These are phyloP conservation scores for Coregonus clupeaformis DNA, from an alignment of 2,113 vertebrate species.

Conservation along the genomic window DNA sequence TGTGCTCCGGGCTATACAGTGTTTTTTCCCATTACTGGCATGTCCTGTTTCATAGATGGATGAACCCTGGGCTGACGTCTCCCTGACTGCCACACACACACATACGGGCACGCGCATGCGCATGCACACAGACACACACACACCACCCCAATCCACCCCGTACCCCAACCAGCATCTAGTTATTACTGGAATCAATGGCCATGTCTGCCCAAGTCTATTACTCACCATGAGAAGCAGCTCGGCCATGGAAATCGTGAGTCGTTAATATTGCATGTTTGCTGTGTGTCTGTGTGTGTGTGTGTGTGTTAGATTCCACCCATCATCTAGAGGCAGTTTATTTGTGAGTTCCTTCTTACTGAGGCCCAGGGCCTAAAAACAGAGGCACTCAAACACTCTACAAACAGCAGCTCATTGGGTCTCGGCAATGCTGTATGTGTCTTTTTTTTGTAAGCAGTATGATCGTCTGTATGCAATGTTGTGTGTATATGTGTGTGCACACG, in stretches of 20 bases:
- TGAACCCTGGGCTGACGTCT: conserved; percentile 74
- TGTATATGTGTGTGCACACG: neutral
- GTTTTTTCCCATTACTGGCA: conserved; percentile 81
- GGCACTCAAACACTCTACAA: too few relatives aligned
- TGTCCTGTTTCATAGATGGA: conserved; percentile 80
- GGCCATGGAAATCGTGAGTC: neutral
- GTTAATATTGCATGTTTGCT: neutral
- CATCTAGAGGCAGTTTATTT: neutral
- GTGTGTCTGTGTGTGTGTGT: conserved; percentile 4
- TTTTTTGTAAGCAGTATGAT: neutral
- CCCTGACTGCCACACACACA: conserved; percentile 53
- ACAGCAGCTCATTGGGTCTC: too few relatives aligned
- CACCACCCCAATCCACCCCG: conserved; percentile 47
- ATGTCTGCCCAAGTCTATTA: conserved; percentile 70
- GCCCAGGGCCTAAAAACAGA: too few relatives aligned
- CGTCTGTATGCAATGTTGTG: conserved; percentile 52
- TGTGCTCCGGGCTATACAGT: conserved; percentile 76
- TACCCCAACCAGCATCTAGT: conserved; percentile 17
- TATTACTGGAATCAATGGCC: conserved; percentile 74
- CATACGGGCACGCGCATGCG: neutral
- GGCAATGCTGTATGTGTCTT: too few relatives aligned
- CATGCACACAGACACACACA: neutral
- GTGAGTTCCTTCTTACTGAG: neutral
- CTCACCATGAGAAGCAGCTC: conserved; percentile 31
- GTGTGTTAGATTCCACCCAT: neutral